phyloP scores from a whole-genome alignment of 2,888 invertebrate genomes.

The Dendrolimus houi region DNA sequence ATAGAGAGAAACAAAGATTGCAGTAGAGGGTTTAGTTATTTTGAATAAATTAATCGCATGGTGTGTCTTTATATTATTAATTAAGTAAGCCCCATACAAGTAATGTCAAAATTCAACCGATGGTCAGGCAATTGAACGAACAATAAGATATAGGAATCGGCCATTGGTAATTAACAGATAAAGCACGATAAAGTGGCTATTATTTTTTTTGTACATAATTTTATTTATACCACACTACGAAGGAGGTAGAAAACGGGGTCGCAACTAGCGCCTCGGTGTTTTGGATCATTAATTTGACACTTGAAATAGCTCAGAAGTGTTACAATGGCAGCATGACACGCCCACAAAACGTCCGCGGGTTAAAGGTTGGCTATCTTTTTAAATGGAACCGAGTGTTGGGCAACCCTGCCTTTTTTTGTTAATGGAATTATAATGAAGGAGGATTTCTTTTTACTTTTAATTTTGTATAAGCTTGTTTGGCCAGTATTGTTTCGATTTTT shows the following conservation, averaged over 20 bases:
- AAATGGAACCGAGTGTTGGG: slow-evolving; percentile 38
- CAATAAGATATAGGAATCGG: no score
- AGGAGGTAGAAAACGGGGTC: slow-evolving; percentile 33
- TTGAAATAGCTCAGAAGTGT: slow-evolving; percentile 52
- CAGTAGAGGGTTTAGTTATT: no score
- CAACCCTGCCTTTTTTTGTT: slow-evolving; percentile 47
- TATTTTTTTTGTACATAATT: neutral
- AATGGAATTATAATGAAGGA: slow-evolving; percentile 56
- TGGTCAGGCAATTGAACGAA: no score
- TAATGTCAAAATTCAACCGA: no score
- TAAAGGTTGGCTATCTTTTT: slow-evolving; percentile 58
- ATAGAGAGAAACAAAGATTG: no score
- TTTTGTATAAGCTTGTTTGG: neutral
- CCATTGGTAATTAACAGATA: no score
- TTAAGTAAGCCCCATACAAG: no score
- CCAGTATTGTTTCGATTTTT: neutral
- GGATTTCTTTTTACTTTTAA: neutral
- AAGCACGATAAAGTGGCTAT: no score
- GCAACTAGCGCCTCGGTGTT: slow-evolving; percentile 45
- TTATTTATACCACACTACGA: slow-evolving; percentile 22
- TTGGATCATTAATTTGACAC: slow-evolving; percentile 72
- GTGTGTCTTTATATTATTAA: no score
- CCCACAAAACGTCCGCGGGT: slow-evolving; percentile 56
- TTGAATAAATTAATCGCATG: no score
- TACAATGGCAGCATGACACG: slow-evolving; percentile 49